These are phyloP conservation scores for Baryphthengus martii DNA, from an alignment of 2,113 vertebrate genomes.

Conservation along the genomic window DNA sequence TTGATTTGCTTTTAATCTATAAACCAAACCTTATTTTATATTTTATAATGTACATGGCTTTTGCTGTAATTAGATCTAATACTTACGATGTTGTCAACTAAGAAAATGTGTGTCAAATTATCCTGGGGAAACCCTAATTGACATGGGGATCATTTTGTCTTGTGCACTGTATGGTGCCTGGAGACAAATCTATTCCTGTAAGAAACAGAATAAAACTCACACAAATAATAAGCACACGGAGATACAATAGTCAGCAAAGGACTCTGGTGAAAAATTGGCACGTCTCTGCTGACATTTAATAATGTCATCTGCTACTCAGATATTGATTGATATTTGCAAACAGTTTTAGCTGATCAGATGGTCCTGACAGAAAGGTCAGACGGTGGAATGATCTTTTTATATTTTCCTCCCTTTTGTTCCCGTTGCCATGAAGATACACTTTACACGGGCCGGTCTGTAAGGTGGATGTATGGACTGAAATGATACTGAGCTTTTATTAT, in stretches of 20 bases:
- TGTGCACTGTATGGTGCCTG: background rate
- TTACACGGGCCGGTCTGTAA: background rate
- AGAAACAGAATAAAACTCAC: background rate
- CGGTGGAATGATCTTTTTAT: background rate
- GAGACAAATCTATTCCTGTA: background rate
- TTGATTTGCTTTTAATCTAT: constrained; percentile 1
- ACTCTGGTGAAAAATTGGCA: background rate
- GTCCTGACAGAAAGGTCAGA: background rate
- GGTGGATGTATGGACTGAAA: background rate
- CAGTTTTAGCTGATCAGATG: background rate
- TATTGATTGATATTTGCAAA: background rate
- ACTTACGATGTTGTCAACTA: background rate
- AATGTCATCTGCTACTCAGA: background rate
- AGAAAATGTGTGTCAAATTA: background rate
- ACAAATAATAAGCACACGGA: background rate
- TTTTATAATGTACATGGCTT: background rate
- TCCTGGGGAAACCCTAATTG: background rate
- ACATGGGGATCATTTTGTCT: background rate
- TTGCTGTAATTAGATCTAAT: background rate
- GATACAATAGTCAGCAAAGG: background rate
- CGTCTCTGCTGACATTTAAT: background rate
- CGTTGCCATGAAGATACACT: background rate
- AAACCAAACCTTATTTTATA: background rate
- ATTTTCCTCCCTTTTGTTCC: background rate
- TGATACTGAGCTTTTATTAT: background rate